Evolutionary conservation across 2,113 vertebrate genomes (phyloP), one percentile per base, ranked within the genome.

Genomic region (Trematocara unimaculatum): DNA sequence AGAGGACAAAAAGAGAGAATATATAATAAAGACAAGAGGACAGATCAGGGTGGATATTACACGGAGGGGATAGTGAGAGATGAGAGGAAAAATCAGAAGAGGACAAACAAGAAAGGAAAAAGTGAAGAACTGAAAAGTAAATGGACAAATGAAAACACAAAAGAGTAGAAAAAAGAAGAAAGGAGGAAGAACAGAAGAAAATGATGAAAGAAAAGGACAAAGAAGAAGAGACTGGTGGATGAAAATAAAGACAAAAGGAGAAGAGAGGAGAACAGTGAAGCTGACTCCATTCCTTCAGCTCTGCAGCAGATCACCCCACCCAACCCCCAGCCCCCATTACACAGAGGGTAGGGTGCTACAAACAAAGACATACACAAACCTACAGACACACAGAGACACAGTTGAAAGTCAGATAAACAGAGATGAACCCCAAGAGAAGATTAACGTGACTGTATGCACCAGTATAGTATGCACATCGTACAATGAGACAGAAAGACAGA

Each of bases 301-400:
- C 86, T 84, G 88, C 91, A 85, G 87, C 58, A 56, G 84, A 79
- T 83, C 83, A 87, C 79, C 79, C 72, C 26, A 29, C 82, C 79
- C 55, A 20, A 45, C 60, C 79, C 54, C 31, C 60, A 64, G 4
- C 82, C 89, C 67, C 81, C 84, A 82, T 77, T 80, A 84, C 49
- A 78, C 3, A 78, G 81, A 6, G 79, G 17, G 23, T 84, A 88
- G 88, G 54, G 81, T 82, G 84, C 85, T n/a, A 29, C 67, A 56
- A 78, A 81, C 84, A 89, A 51, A 90, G 29, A 47, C 67, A 29
- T 10, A 72, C 40, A 74, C 8, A 74, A 45, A 74, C 67, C 67
- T 74, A 0, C 23, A 62, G 58, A 55, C 42, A 15, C 62, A 45
- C 29, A 55, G 67, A 86, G 35, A 74, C 67, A 70, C 81, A 38